phyloP scores from a whole-genome alignment of 2,113 vertebrate species.

The Corythornis cristatus region DNA sequence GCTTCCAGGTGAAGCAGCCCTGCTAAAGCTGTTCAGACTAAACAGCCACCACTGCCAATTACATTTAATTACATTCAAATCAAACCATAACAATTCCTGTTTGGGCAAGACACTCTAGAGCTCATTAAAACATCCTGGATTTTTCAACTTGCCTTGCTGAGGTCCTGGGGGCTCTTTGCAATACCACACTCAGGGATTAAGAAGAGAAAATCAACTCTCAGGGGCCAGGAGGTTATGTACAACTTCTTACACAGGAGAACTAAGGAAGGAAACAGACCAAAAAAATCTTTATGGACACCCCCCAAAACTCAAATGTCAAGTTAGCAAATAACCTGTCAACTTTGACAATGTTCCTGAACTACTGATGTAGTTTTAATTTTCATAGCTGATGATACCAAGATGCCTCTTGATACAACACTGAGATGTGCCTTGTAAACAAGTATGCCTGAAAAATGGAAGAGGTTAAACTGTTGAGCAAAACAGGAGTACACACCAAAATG shows the following conservation, averaged over 20 bases:
- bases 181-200: neutral
- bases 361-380: neutral
- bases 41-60: neutral
- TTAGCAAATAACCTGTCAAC: neutral
- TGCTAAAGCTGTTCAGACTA: neutral
- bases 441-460: slow-evolving; percentile 9
- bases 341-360: neutral
- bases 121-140: neutral
- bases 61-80: neutral
- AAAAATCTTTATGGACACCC: neutral
- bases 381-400: neutral
- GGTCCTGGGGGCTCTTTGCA: neutral
- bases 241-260: neutral
- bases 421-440: slow-evolving; percentile 34
- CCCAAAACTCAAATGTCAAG: neutral
- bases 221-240: neutral
- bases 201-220: neutral
- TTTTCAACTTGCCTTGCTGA: neutral
- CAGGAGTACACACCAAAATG: neutral
- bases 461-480: slow-evolving; percentile 7
- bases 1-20: neutral
- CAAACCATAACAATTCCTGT: neutral
- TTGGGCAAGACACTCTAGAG: neutral
- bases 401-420: neutral
- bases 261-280: neutral